These are phyloP conservation scores for Brachypodius melanocephalos DNA, from an alignment of 2,113 vertebrate species.

Conservation along the genomic window DNA sequence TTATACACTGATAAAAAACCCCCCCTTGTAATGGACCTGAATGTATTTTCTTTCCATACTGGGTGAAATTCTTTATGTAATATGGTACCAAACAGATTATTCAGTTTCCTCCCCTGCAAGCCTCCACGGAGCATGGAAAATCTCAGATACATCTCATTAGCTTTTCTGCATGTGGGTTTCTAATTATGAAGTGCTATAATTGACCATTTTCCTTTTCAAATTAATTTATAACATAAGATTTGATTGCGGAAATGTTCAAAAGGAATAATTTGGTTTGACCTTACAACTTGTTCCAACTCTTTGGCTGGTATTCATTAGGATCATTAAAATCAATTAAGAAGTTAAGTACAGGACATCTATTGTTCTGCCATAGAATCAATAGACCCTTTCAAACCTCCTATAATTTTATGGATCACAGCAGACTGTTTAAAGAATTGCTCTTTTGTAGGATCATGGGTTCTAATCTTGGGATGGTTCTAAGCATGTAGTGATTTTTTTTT, in stretches of 20 bases:
- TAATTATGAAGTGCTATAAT: conserved; percentile 53
- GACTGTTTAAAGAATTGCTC: not conserved
- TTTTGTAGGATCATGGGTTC: not conserved
- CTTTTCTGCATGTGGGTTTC: conserved; percentile 15
- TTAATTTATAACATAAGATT: conserved; percentile 34
- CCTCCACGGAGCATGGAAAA: not conserved
- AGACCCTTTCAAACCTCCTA: conserved; percentile 7
- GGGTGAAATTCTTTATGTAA: not conserved
- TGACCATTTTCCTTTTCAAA: conserved; percentile 49
- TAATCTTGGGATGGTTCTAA: not conserved
- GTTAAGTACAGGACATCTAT: conserved; percentile 38
- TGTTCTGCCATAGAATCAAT: conserved; percentile 30
- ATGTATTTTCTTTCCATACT: not conserved
- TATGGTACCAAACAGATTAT: not conserved
- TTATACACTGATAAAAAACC: not conserved
- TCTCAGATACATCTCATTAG: conserved; percentile 2
- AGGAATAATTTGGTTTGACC: conserved; percentile 38
- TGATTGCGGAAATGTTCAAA: conserved; percentile 32
- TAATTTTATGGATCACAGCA: conserved; percentile 13
- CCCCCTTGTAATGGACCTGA: not conserved
- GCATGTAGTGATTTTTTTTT: not conserved
- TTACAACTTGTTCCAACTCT: conserved; percentile 6
- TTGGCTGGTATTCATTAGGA: conserved; percentile 8
- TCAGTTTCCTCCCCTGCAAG: not conserved
- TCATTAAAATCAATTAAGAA: conserved; percentile 55